Evolutionary conservation across 2,797 vertebrate species (phyloP).

Genomic region (Thamnophis elegans): DNA sequence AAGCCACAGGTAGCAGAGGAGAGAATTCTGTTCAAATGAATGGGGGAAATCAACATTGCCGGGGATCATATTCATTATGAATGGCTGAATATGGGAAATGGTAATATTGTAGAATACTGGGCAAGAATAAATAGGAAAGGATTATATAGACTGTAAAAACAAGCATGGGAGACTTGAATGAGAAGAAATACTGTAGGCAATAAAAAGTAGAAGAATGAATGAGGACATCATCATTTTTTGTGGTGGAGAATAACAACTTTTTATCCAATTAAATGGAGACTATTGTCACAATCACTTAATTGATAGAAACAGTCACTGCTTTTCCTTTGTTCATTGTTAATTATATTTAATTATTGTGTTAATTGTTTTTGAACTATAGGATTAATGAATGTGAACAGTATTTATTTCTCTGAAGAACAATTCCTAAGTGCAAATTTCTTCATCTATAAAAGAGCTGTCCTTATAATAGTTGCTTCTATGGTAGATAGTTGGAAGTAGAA

Average conservation of each 20-base stretch:
- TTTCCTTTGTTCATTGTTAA: background rate
- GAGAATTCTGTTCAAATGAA: background rate
- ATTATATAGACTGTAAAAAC: background rate
- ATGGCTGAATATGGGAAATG: background rate
- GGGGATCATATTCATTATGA: background rate
- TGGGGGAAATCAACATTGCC: background rate
- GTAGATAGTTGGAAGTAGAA: background rate
- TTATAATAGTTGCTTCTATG: background rate
- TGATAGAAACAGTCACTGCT: background rate
- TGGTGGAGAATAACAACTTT: background rate
- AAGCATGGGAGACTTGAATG: background rate
- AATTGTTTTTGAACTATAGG: background rate
- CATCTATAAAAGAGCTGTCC: background rate
- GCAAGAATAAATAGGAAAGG: background rate
- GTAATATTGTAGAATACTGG: background rate
- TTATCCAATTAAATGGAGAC: background rate
- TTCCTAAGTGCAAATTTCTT: background rate
- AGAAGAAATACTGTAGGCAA: background rate
- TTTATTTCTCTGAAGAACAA: background rate
- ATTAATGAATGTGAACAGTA: background rate
- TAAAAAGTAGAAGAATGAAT: background rate
- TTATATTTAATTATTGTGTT: background rate
- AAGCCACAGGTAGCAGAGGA: background rate
- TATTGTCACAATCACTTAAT: background rate
- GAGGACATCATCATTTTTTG: background rate